phyloP scores from a whole-genome alignment of 1,140 invertebrate genomes.

The Ceratosolen solmsi region DNA sequence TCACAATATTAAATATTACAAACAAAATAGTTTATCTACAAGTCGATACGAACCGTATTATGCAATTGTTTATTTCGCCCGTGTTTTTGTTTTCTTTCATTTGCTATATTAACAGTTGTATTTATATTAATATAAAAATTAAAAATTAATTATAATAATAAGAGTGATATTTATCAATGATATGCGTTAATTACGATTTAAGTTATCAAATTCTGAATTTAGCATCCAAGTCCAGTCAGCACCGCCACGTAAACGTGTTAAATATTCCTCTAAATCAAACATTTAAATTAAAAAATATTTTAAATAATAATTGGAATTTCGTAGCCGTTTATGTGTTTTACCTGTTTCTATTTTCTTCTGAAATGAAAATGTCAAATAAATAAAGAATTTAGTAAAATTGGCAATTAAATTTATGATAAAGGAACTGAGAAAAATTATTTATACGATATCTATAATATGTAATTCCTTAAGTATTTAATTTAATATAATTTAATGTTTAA shows the following conservation, averaged over 20 bases:
- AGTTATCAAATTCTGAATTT: background rate
- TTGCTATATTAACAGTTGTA: background rate
- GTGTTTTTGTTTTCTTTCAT: constrained; percentile 4
- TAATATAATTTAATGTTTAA: too few relatives aligned
- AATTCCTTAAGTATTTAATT: background rate
- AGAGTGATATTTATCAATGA: background rate
- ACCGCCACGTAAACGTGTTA: constrained; percentile 5
- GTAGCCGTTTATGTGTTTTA: background rate
- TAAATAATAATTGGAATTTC: background rate
- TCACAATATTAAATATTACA: background rate
- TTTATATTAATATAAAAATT: background rate
- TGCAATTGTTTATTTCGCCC: background rate
- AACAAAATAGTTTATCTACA: background rate
- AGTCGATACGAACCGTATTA: constrained; percentile 15
- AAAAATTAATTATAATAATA: background rate
- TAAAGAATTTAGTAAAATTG: too few relatives aligned
- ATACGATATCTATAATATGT: background rate
- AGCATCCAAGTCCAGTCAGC: constrained; percentile 1
- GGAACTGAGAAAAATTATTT: background rate
- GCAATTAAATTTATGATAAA: background rate
- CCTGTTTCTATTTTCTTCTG: constrained; percentile 22
- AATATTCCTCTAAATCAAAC: constrained; percentile 17
- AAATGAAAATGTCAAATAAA: constrained; percentile 17
- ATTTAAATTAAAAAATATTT: background rate
- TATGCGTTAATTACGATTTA: constrained; percentile 1